phyloP scores from a whole-genome alignment of 2,888 invertebrate genomes.

The Cataglyphis livida region DNA sequence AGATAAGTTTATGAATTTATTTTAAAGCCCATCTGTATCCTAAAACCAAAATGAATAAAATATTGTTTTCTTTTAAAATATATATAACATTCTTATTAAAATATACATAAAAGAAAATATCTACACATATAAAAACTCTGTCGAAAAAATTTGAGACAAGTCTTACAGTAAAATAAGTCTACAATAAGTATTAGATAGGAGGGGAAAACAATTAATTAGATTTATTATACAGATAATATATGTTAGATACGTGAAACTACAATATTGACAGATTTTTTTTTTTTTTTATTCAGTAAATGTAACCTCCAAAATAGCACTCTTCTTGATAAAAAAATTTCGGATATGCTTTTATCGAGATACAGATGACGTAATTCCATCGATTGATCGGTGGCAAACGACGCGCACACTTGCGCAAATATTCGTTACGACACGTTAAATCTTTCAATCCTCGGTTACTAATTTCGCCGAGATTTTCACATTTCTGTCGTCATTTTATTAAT shows the following conservation, averaged over 20 bases:
- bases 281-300: neutral
- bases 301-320: neutral
- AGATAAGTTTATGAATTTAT: neutral
- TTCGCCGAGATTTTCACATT: constrained; percentile 12
- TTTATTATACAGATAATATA: neutral
- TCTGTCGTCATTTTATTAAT: constrained; percentile 15
- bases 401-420: constrained; percentile 30
- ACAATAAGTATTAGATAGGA: neutral
- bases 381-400: constrained; percentile 5
- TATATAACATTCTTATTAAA: constrained; percentile 2
- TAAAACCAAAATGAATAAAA: neutral
- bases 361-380: neutral
- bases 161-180: neutral
- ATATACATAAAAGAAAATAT: neutral
- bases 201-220: neutral
- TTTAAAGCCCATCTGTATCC: neutral
- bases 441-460: constrained; percentile 12
- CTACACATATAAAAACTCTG: neutral
- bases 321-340: neutral
- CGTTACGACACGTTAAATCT: constrained; percentile 6
- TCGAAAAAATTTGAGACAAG: neutral
- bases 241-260: neutral
- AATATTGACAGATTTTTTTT: neutral
- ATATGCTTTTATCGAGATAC: neutral
- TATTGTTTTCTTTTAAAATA: neutral